These are phyloP conservation scores for Spinus olivaceus DNA, from an alignment of 2,797 vertebrate genomes.

Conservation along the genomic window DNA sequence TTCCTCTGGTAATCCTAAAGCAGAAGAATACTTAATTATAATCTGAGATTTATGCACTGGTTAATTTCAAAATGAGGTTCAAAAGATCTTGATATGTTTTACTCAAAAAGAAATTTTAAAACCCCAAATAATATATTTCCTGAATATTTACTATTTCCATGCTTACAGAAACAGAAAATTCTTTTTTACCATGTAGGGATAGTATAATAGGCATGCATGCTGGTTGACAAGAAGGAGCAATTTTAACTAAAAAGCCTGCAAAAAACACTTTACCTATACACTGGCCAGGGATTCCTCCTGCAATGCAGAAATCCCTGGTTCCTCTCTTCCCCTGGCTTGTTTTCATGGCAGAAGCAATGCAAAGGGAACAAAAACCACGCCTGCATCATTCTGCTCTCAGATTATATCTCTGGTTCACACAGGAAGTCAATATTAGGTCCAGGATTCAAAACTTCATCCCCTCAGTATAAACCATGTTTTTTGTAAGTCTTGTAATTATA, in stretches of 20 bases:
- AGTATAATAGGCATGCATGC: background rate
- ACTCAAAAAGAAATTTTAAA: background rate
- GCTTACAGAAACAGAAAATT: background rate
- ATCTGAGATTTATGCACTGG: background rate
- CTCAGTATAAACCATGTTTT: background rate
- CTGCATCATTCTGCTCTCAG: background rate
- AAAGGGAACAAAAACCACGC: background rate
- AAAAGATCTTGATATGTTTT: background rate
- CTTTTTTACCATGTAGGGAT: background rate
- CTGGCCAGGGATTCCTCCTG: background rate
- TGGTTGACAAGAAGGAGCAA: background rate
- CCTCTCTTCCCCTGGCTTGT: background rate
- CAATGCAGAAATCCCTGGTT: background rate
- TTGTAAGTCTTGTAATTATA: background rate
- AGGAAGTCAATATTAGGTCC: background rate
- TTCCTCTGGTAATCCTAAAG: constrained; percentile 83
- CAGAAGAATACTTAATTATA: constrained; percentile 18
- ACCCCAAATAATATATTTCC: background rate
- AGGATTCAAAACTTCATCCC: background rate
- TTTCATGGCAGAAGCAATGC: background rate
- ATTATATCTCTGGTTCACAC: background rate
- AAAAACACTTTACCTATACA: background rate
- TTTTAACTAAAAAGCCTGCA: background rate
- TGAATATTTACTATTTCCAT: background rate
- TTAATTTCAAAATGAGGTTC: background rate